These are phyloP conservation scores for Drosophila emarginata DNA, from an alignment of 2,888 invertebrate genomes.

Conservation along the genomic window DNA sequence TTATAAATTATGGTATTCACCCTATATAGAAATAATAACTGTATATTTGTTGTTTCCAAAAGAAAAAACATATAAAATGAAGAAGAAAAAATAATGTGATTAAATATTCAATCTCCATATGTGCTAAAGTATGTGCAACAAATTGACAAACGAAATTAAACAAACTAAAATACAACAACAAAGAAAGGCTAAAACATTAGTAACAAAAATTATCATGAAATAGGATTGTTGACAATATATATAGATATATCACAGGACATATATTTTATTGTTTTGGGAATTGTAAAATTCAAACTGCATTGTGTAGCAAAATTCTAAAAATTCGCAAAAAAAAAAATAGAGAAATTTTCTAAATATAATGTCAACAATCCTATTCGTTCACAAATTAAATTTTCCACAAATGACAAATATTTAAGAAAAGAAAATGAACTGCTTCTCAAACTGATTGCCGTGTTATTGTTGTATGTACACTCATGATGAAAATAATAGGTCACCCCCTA, in stretches of 20 bases:
- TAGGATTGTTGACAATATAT: conserved; percentile 2
- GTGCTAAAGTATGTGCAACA: conserved; percentile 66
- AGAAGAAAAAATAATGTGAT: too few species aligned
- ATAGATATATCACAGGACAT: not conserved
- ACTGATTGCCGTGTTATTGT: conserved; percentile 46
- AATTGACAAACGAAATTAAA: conserved; percentile 45
- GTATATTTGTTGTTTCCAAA: conserved; percentile 47
- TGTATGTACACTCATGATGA: too few species aligned
- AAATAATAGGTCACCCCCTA: too few species aligned
- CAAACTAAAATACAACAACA: not conserved
- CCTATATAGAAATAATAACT: conserved; percentile 25
- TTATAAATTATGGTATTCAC: conserved; percentile 48
- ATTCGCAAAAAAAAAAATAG: not conserved
- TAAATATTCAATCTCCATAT: conserved; percentile 62
- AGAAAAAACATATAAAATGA: conserved; percentile 20
- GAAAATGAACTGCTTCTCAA: conserved; percentile 40
- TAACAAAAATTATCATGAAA: not conserved
- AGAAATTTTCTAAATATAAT: conserved; percentile 13
- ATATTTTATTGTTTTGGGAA: too few species aligned
- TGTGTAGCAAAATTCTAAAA: too few species aligned
- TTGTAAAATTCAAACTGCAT: too few species aligned
- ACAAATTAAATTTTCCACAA: conserved; percentile 15
- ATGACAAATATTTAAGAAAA: not conserved
- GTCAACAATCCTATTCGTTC: conserved; percentile 17
- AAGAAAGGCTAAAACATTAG: not conserved